Base-by-base conservation (phyloP, 2,797 vertebrate genomes). In the Poecile montanus region DNA sequence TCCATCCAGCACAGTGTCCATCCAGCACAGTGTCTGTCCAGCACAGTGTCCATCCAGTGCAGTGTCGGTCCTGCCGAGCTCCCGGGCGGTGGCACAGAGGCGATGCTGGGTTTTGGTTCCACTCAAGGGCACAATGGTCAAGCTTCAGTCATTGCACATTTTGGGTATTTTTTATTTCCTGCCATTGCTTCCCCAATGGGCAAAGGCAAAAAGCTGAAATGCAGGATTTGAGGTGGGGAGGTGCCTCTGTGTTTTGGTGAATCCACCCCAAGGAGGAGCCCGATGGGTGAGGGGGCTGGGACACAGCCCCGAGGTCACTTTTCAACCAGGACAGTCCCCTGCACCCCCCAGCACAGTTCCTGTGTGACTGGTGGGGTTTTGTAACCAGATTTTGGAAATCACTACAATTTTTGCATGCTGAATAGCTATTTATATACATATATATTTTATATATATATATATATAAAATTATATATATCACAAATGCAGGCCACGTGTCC, bases 371-470 rank as follows among this genome's bases (percentile, higher is more conserved):
- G 62, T 74, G 86, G 82, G 92, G 72, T 86, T 92, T 94, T 89
- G 77, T 95, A 95, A 93, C 88, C 92, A 77, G 92, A 96, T 84
- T 56, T 97, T 88, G 97, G 95, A 96, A 97, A 96, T 98, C 97
- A 97, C 97, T 97, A 97, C 97, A 91, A 93, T 89, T 94, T 97
- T 98, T 98, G 98, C 98, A 98, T 98, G 98, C 98, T 81, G 78
- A 98, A 98, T 97, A 98, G 97, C 97, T 98, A 98, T 98, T 98
- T 98, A 98, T 98, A 97, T 96, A 96, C 96, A 98, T 98, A 97
- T 97, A 95, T 97, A 97, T 97, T 97, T 92, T 96, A 70, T 94
- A 93, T 96, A 96, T 96, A 96, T 88, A 95, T 94, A 94, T 23
- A 93, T 72, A 96, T 61, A 96, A 84, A 94, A n/a, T 92, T 92